These are phyloP conservation scores for Thaumatotibia leucotreta DNA, from an alignment of 1,140 invertebrate genomes.

Conservation along the genomic window DNA sequence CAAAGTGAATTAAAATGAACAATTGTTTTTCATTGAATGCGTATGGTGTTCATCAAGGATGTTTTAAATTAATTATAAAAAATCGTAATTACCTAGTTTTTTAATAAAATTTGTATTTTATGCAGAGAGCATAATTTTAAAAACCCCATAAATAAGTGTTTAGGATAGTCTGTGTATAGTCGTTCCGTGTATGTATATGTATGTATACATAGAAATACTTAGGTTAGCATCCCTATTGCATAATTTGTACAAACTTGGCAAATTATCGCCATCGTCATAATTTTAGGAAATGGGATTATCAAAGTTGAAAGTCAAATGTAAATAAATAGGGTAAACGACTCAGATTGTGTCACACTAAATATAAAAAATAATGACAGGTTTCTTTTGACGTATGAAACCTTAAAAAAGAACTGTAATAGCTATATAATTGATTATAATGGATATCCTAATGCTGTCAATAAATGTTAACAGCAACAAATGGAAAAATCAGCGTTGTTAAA, in stretches of 20 bases:
- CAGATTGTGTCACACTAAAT: too few relatives aligned
- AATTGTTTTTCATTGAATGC: too few relatives aligned
- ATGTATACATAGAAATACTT: too few relatives aligned
- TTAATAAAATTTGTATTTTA: constrained; percentile 25
- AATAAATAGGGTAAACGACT: too few relatives aligned
- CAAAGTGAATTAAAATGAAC: background rate
- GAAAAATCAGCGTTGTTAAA: too few relatives aligned
- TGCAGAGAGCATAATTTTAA: constrained; percentile 28
- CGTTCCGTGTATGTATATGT: constrained; percentile 21
- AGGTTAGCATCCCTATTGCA: background rate
- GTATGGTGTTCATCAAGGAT: background rate
- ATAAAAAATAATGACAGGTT: too few relatives aligned
- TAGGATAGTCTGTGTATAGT: constrained; percentile 23
- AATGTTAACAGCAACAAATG: too few relatives aligned
- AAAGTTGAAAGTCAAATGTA: too few relatives aligned
- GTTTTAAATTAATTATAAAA: constrained; percentile 13
- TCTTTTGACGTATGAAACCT: too few relatives aligned
- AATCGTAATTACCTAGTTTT: constrained; percentile 26
- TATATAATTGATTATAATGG: too few relatives aligned
- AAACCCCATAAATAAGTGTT: constrained; percentile 28
- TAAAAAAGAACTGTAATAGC: too few relatives aligned
- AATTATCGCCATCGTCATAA: background rate
- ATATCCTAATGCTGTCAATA: too few relatives aligned
- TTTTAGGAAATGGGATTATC: background rate
- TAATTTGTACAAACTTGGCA: background rate